Conservation (phyloP, 2,113 vertebrate species). For the Brevimyrus niger region DNA sequence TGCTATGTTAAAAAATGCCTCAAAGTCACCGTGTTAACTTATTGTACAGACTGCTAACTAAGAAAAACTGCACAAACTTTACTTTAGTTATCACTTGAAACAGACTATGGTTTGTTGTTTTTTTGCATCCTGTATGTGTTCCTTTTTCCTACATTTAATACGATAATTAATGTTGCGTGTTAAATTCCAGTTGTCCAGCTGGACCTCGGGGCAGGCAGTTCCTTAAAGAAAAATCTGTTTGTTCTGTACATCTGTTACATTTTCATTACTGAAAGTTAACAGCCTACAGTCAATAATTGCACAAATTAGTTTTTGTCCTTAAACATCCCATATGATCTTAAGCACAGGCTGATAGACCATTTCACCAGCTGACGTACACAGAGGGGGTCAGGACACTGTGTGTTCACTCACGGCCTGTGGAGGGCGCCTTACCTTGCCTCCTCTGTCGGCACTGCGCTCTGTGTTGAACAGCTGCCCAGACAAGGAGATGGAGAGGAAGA, state of each 20-base stretch:
- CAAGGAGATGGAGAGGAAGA: slow-evolving; percentile 20
- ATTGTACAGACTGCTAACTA: neutral
- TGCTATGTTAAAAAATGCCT: neutral
- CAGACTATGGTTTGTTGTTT: neutral
- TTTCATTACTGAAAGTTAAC: neutral
- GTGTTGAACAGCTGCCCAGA: slow-evolving; percentile 51
- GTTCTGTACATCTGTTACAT: neutral
- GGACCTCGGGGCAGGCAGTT: neutral
- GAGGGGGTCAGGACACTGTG: neutral
- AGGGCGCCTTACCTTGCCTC: slow-evolving; percentile 55
- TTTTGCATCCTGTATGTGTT: neutral
- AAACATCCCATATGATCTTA: neutral
- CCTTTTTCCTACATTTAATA: neutral
- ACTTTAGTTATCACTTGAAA: neutral
- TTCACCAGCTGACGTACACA: neutral
- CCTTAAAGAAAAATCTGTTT: neutral
- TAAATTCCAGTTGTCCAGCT: neutral
- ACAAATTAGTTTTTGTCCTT: neutral
- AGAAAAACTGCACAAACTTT: neutral
- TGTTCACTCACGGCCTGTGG: neutral
- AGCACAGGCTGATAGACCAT: neutral
- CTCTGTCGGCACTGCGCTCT: slow-evolving; percentile 36
- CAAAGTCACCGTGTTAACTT: neutral
- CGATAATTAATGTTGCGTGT: neutral
- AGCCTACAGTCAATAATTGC: neutral